phyloP scores from a whole-genome alignment of 1,140 invertebrate genomes.

The Drosophila sucinea region DNA sequence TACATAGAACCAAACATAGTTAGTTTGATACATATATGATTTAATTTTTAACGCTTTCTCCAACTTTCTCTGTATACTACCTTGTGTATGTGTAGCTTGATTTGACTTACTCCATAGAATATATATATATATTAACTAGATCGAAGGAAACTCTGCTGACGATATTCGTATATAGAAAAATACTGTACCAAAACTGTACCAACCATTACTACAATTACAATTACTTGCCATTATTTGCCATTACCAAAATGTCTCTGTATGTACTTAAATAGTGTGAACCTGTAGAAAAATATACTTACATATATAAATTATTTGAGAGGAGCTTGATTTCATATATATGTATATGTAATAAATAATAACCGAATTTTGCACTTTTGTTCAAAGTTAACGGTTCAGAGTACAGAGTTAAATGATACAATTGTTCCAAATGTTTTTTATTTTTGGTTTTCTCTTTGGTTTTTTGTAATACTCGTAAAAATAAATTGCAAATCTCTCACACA shows the following conservation, averaged over 20 bases:
- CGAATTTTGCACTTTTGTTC: constrained; percentile 58
- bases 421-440: constrained; percentile 12
- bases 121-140: no score
- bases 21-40: no score
- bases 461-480: no score
- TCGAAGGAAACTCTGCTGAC: no score
- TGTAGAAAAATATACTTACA: constrained; percentile 29
- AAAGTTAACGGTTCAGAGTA: constrained; percentile 48
- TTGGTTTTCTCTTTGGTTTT: constrained; percentile 12
- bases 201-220: constrained; percentile 16
- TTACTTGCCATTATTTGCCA: constrained; percentile 37
- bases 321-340: constrained; percentile 39
- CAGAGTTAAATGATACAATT: constrained; percentile 36
- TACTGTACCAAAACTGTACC: neutral
- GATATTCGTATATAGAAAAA: no score
- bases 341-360: neutral
- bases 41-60: no score
- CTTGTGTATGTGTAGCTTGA: no score
- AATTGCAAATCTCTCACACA: no score
- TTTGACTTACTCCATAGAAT: no score
- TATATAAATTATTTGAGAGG: constrained; percentile 26
- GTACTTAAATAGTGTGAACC: constrained; percentile 19
- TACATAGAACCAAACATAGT: no score
- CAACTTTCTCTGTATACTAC: no score
- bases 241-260: constrained; percentile 48